Conservation (phyloP, 2,888 invertebrate genomes). For the Apamea sordens region DNA sequence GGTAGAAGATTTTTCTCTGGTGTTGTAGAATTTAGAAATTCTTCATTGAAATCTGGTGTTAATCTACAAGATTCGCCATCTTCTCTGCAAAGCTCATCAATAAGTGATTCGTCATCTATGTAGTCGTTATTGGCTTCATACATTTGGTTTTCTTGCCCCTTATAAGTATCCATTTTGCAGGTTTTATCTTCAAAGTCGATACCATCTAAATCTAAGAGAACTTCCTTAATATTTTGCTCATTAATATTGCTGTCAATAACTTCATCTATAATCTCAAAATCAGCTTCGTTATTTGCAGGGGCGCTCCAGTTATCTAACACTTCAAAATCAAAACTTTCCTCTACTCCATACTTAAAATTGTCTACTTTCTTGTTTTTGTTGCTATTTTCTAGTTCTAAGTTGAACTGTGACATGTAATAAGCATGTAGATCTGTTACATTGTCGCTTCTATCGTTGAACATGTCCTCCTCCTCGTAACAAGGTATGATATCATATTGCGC, state of each 20-base stretch:
- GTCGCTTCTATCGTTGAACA: slow-evolving; percentile 83
- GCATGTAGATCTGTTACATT: slow-evolving; percentile 86
- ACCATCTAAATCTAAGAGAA: slow-evolving; percentile 84
- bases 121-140: slow-evolving; percentile 83
- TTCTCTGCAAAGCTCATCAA: slow-evolving; percentile 87
- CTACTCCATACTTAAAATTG: slow-evolving; percentile 82
- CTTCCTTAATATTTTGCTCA: slow-evolving; percentile 87
- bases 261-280: slow-evolving; percentile 84
- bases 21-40: slow-evolving; percentile 76
- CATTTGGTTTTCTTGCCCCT: slow-evolving; percentile 70
- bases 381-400: slow-evolving; percentile 87
- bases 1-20: slow-evolving; percentile 83
- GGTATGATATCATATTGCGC: slow-evolving; percentile 86
- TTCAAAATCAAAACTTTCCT: slow-evolving; percentile 87
- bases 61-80: slow-evolving; percentile 82
- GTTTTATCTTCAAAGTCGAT: slow-evolving; percentile 85
- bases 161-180: slow-evolving; percentile 74
- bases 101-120: slow-evolving; percentile 87
- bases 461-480: slow-evolving; percentile 82
- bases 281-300: slow-evolving; percentile 70
- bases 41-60: slow-evolving; percentile 84
- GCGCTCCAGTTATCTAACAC: slow-evolving; percentile 81
- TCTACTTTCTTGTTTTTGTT: slow-evolving; percentile 79
- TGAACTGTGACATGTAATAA: slow-evolving; percentile 89
- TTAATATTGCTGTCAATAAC: slow-evolving; percentile 83